These are phyloP conservation scores for Paramisgurnus dabryanus DNA, from an alignment of 2,113 vertebrate species.

Conservation along the genomic window DNA sequence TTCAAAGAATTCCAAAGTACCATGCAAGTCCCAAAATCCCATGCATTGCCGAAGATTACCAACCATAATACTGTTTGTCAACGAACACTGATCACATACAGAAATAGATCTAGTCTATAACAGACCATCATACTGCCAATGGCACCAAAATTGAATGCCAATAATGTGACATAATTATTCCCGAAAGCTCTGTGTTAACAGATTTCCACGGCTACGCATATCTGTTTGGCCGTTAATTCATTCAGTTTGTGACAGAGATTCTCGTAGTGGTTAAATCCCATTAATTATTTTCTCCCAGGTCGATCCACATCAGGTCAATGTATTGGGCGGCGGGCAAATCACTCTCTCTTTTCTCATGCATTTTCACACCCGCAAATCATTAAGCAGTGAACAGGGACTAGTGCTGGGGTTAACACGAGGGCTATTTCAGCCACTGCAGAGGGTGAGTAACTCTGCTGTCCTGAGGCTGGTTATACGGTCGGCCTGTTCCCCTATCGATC, in stretches of 20 bases:
- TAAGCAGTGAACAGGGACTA: conserved; percentile 12
- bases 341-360: background rate
- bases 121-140: too few relatives aligned
- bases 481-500: conserved; percentile 58
- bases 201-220: background rate
- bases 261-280: conserved; percentile 1
- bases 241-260: background rate
- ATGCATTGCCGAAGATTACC: too few relatives aligned
- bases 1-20: too few relatives aligned
- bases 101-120: too few relatives aligned
- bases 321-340: conserved; percentile 9
- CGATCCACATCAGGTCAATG: conserved; percentile 11
- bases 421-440: conserved; percentile 32
- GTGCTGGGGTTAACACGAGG: conserved; percentile 24
- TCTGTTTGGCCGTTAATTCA: background rate
- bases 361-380: conserved; percentile 5
- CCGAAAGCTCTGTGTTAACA: background rate
- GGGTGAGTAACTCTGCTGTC: conserved; percentile 49
- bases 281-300: background rate
- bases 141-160: too few relatives aligned
- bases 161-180: background rate
- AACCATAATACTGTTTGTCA: too few relatives aligned
- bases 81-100: too few relatives aligned
- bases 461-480: conserved; percentile 56
- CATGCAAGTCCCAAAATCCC: too few relatives aligned